Conservation (phyloP, 2,113 vertebrate species). For the Scopus umbretta region DNA sequence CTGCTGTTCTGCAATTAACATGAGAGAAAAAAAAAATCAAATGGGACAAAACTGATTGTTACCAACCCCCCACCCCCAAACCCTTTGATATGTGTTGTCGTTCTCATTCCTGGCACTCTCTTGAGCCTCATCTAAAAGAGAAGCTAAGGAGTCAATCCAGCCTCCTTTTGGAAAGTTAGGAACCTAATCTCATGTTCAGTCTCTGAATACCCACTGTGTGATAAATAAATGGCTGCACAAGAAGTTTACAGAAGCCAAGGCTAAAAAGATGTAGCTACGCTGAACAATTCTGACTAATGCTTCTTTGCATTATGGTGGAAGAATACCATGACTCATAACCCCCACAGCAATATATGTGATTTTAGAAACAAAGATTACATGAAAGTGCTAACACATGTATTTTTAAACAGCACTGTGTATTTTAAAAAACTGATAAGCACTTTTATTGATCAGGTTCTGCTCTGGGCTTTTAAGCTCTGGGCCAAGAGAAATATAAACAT, state of each 20-base stretch:
- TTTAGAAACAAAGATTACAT: conserved; percentile 6
- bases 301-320: neutral
- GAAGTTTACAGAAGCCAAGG: neutral
- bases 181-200: neutral
- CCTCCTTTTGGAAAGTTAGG: neutral
- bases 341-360: neutral
- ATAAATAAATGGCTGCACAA: neutral
- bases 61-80: no score
- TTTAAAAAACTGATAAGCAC: neutral
- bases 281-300: neutral
- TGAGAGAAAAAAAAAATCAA: neutral
- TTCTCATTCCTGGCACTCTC: neutral
- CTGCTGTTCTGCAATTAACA: neutral
- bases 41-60: neutral
- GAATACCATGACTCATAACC: neutral
- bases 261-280: neutral
- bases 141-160: neutral
- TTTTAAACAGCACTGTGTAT: neutral
- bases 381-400: conserved; percentile 5
- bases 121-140: neutral
- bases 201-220: neutral
- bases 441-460: conserved; percentile 5
- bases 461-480: neutral
- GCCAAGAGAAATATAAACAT: conserved; percentile 17
- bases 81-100: no score